Base-by-base conservation (phyloP, 2,888 invertebrate genomes). In the Apoderus coryli region DNA sequence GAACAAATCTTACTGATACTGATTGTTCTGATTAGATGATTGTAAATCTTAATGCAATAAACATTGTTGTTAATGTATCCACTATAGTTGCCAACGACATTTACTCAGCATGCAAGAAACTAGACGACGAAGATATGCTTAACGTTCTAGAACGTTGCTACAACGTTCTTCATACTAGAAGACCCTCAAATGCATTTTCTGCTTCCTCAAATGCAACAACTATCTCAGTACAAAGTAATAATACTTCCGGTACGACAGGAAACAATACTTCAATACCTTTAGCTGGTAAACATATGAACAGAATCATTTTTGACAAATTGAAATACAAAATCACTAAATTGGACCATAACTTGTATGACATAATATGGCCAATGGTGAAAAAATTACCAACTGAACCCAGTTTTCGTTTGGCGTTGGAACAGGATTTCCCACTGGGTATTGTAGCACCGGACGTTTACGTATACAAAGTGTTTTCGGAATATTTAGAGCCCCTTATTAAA, bases 281-380 rank as follows among this genome's bases (percentile, higher is more conserved):
- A n/a, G n/a, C n/a, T n/a, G n/a, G n/a, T n/a, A n/a, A n/a, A n/a
- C n/a, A n/a, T n/a, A n/a, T n/a, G n/a, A n/a, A n/a, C n/a, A n/a
- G n/a, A n/a, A n/a, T n/a, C 23, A 61, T 77, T 37, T 86, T 81
- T 56, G 80, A 86, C 43, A 58, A 61, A 34, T 67, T 86, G 34
- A 82, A 81, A 60, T 56, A 64, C 36, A 70, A 82, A 44, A 65
- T 80, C 45, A 89, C 89, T 14, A 75, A 76, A 56, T 65, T 78
- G 43, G 88, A 88, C 54, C 85, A 86, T 54, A 82, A 79, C 52
- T 67, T 90, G 3, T 79, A 86, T 48, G 88, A 90, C 54, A 71
- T 88, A 13, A 79, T 89, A 49, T 85, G 84, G 75, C 88, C 89
- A 9, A 84, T 85, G 32, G 76, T 88, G 42, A 77, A 81, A 51